Evolutionary conservation across 92 coral and sea anemone genomes (phyloP).

Genomic region (Porites lobata): DNA sequence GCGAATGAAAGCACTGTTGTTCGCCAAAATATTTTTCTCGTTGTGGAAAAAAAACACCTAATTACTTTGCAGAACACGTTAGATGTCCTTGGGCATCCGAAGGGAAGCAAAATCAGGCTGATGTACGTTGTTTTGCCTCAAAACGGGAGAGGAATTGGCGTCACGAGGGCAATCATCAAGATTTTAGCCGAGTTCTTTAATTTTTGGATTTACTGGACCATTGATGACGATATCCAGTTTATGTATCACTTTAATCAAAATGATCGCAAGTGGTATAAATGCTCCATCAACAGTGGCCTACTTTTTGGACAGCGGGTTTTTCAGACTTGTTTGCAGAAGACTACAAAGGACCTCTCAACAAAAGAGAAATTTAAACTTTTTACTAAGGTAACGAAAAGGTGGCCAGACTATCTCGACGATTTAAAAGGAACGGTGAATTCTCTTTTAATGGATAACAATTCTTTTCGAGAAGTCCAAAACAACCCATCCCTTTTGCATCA

Average conservation of each 20-base stretch:
- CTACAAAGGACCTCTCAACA: constrained; percentile 26
- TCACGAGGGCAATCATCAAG: constrained; percentile 64
- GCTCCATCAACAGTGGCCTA: constrained; percentile 56
- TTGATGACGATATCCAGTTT: constrained; percentile 66
- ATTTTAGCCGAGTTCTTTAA: constrained; percentile 49
- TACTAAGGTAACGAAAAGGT: too few species aligned
- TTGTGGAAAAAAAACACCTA: constrained; percentile 49
- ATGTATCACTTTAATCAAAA: constrained; percentile 49
- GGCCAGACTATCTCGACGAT: too few species aligned
- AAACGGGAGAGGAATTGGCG: constrained; percentile 69
- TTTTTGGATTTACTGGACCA: constrained; percentile 62
- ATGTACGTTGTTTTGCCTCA: constrained; percentile 60
- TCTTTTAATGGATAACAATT: too few species aligned
- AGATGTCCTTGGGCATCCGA: constrained; percentile 1
- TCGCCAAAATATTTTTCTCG: constrained; percentile 46
- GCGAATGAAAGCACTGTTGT: not conserved
- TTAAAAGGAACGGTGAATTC: too few species aligned
- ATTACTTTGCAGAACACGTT: constrained; percentile 29
- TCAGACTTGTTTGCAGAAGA: constrained; percentile 44
- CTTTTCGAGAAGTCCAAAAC: not conserved
- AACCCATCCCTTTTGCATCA: constrained; percentile 48
- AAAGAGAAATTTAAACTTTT: too few species aligned
- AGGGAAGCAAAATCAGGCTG: constrained; percentile 38
- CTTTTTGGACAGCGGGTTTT: constrained; percentile 62
- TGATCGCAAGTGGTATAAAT: constrained; percentile 56